Evolutionary conservation across 2,113 vertebrate genomes (phyloP).

Genomic region (Lathamus discolor): DNA sequence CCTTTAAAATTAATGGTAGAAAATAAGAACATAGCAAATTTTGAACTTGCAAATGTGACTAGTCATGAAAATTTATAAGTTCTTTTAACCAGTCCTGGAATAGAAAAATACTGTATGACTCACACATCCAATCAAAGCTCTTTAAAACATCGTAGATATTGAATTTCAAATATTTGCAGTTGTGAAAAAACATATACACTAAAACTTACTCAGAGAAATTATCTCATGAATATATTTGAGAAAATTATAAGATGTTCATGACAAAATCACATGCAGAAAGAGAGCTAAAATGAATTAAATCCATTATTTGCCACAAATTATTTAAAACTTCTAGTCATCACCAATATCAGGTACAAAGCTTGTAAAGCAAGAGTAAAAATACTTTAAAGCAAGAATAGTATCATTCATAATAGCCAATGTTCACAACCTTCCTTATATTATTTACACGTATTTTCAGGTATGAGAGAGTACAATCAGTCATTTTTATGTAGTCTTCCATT

Average conservation of each 20-base stretch:
- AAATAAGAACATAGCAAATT: not conserved
- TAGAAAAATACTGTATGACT: constrained; percentile 14
- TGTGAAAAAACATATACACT: not conserved
- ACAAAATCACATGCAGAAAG: constrained; percentile 27
- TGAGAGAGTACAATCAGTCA: not conserved
- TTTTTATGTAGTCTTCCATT: not conserved
- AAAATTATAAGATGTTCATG: not conserved
- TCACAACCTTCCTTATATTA: not conserved
- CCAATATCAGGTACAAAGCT: not conserved
- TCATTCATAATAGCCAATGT: not conserved
- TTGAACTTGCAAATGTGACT: not conserved
- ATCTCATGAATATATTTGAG: constrained; percentile 6
- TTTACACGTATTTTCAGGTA: not conserved
- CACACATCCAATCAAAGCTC: constrained; percentile 11
- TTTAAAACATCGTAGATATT: constrained; percentile 19
- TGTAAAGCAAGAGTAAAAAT: not conserved
- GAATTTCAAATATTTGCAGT: constrained; percentile 36
- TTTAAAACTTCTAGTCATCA: not conserved
- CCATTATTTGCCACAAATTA: not conserved
- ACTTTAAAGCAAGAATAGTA: not conserved
- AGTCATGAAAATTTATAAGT: not conserved
- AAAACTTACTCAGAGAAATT: constrained; percentile 22
- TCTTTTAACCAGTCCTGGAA: constrained; percentile 4
- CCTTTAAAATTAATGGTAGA: not conserved
- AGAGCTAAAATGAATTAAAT: constrained; percentile 12